A percentile compares a stretch with the other conserved stretches of the same genome.
These are phyloP conservation scores for Anser brachyrhynchus DNA, from an alignment of 2,113 vertebrate species.

Conservation along the genomic window DNA sequence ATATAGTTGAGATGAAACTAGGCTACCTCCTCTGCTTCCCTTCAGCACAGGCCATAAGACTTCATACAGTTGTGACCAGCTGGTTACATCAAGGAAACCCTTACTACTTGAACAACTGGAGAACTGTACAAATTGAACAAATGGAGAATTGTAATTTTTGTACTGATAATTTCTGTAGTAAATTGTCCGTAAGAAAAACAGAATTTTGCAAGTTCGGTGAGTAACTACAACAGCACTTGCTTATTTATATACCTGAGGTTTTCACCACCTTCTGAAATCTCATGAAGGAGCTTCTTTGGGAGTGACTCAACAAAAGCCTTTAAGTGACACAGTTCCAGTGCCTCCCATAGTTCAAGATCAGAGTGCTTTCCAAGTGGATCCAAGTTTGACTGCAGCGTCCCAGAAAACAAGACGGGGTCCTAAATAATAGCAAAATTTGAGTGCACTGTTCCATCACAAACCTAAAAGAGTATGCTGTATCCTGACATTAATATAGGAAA, in stretches of 20 bases:
- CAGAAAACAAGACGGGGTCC: conserved; percentile 74
- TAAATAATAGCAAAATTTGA: conserved; percentile 15
- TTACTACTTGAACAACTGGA: background rate
- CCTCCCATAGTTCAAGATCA: conserved; percentile 71
- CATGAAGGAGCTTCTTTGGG: conserved; percentile 70
- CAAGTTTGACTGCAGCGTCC: conserved; percentile 70
- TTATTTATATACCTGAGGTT: conserved; percentile 69
- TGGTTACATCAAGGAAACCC: background rate
- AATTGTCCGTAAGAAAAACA: background rate
- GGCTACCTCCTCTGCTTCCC: background rate
- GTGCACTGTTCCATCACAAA: background rate
- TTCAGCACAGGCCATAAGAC: background rate
- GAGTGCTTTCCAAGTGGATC: conserved; percentile 69
- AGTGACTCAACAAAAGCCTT: conserved; percentile 71
- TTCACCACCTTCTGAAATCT: conserved; percentile 70
- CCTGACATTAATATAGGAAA: background rate
- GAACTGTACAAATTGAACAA: too few relatives aligned
- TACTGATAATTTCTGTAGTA: background rate
- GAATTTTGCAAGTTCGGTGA: background rate
- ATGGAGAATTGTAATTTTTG: background rate
- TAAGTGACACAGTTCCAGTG: conserved; percentile 69
- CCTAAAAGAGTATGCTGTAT: background rate
- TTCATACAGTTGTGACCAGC: background rate
- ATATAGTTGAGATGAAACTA: background rate
- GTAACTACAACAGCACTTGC: background rate